Percentiles rank a stretch among this genome's conserved stretches.
These are phyloP conservation scores for Engraulis encrasicolus DNA, from an alignment of 2,113 vertebrate genomes.

Conservation along the genomic window DNA sequence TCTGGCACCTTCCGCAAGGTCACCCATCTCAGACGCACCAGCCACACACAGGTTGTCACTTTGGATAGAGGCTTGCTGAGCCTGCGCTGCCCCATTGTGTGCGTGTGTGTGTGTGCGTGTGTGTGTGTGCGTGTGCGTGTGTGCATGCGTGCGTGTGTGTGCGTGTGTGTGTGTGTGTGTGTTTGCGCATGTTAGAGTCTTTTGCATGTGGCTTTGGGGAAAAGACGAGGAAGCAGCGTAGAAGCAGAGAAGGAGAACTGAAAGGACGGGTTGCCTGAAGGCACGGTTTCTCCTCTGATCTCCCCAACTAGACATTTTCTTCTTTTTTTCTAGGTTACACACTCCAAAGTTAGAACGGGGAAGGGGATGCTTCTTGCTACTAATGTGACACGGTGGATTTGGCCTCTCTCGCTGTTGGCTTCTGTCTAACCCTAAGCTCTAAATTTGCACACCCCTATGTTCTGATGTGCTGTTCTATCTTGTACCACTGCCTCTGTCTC, in stretches of 20 bases:
- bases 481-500: too few relatives aligned
- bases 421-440: too few relatives aligned
- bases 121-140: not conserved
- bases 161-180: not conserved
- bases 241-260: not conserved
- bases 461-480: too few relatives aligned
- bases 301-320: not conserved
- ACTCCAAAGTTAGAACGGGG: too few relatives aligned
- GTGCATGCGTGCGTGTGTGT: too few relatives aligned
- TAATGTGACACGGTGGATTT: too few relatives aligned
- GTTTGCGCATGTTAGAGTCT: too few relatives aligned
- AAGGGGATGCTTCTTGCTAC: too few relatives aligned
- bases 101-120: not conserved
- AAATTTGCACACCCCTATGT: too few relatives aligned
- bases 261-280: not conserved
- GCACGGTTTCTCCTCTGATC: not conserved
- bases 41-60: not conserved
- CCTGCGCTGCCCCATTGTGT: not conserved
- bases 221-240: not conserved
- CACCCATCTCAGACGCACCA: not conserved
- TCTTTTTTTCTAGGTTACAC: too few relatives aligned
- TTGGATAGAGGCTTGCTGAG: not conserved
- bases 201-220: not conserved
- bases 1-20: not conserved
- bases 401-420: too few relatives aligned